These are phyloP conservation scores for Nephotettix cincticeps DNA, from an alignment of 1,140 invertebrate species.

Conservation along the genomic window DNA sequence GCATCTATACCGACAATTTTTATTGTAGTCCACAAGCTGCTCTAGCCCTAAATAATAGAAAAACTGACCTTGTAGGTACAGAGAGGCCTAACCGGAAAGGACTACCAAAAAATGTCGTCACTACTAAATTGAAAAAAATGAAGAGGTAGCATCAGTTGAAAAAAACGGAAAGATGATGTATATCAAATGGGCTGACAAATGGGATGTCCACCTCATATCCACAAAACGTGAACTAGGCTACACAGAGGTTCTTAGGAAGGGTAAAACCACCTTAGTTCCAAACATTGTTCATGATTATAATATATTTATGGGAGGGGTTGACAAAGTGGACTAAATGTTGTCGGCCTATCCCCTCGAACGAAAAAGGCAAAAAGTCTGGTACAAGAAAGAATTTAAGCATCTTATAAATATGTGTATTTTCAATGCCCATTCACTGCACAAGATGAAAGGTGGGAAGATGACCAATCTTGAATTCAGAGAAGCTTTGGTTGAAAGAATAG, in stretches of 20 bases:
- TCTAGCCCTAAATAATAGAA: background rate
- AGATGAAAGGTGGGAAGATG: background rate
- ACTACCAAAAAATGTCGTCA: background rate
- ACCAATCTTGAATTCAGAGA: background rate
- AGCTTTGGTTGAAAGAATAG: background rate
- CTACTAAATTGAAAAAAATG: background rate
- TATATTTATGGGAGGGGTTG: conserved; percentile 14
- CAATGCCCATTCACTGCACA: background rate
- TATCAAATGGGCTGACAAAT: conserved; percentile 10
- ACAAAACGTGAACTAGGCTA: background rate
- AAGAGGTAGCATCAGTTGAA: background rate
- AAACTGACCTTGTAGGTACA: background rate
- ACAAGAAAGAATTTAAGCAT: conserved; percentile 1
- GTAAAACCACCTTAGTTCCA: conserved; percentile 2
- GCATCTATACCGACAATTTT: conserved; percentile 10
- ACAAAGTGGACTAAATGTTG: conserved; percentile 14
- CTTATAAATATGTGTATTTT: background rate
- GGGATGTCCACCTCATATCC: background rate
- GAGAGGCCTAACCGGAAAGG: background rate
- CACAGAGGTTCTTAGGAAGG: background rate
- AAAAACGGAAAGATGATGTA: background rate
- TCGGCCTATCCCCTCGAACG: background rate
- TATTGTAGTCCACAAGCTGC: conserved; percentile 1
- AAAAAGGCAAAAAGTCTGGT: background rate
- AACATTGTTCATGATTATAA: conserved; percentile 6